Conservation (phyloP, 2,888 invertebrate genomes). For the Mimumesa dahlbomi region DNA sequence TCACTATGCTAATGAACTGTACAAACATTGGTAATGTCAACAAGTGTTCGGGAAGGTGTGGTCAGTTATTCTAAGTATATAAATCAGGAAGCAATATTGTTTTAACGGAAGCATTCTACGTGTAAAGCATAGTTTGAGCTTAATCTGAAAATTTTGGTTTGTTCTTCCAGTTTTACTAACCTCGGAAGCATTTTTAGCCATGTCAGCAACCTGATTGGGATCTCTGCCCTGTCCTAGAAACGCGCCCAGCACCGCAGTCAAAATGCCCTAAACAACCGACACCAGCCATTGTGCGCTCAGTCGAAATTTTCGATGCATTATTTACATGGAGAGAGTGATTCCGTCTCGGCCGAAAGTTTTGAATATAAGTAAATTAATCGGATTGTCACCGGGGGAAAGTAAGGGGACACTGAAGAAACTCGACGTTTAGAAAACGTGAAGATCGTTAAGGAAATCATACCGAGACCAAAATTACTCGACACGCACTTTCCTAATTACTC, state of each 20-base stretch:
- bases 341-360: no score
- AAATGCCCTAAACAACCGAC: conserved; percentile 90
- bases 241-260: conserved; percentile 94
- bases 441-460: conserved; percentile 24
- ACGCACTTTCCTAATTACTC: conserved; percentile 31
- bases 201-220: conserved; percentile 94
- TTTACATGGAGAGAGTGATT: conserved; percentile 61
- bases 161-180: conserved; percentile 83
- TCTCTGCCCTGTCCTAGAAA: conserved; percentile 93
- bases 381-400: background rate
- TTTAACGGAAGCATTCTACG: background rate
- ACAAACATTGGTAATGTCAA: no score
- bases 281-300: conserved; percentile 73
- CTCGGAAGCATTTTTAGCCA: conserved; percentile 97
- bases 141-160: background rate
- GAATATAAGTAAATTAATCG: no score
- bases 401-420: no score
- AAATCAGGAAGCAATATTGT: background rate
- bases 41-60: background rate
- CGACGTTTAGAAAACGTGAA: conserved; percentile 63
- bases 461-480: conserved; percentile 26
- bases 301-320: conserved; percentile 64
- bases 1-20: conserved; percentile 95
- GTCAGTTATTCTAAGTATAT: no score
- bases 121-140: background rate